Conservation (phyloP, 1,140 invertebrate species). For the Ctenoplectra terminalis region DNA sequence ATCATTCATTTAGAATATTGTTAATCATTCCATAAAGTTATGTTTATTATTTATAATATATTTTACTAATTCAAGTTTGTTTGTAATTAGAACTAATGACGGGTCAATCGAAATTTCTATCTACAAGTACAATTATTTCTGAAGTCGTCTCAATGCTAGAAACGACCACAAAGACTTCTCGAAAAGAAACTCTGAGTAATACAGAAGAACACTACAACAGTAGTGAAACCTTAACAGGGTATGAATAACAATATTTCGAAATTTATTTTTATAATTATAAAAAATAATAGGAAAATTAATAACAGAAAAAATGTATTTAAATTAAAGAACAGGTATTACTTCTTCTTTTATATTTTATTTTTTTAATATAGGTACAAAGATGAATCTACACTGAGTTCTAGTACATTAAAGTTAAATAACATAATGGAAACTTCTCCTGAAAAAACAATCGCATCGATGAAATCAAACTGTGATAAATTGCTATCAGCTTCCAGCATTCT, state of each 20-base stretch:
- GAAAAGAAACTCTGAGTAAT: conserved; percentile 71
- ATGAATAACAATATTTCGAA: conserved; percentile 49
- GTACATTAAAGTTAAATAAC: conserved; percentile 67
- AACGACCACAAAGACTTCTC: conserved; percentile 65
- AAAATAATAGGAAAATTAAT: not conserved
- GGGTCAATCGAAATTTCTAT: conserved; percentile 24
- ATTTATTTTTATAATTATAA: no score
- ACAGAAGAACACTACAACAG: conserved; percentile 77
- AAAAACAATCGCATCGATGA: conserved; percentile 72
- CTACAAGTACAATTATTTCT: conserved; percentile 47
- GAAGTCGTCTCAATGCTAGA: conserved; percentile 83
- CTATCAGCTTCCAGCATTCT: conserved; percentile 69
- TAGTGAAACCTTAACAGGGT: conserved; percentile 77
- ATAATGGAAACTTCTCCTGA: conserved; percentile 71
- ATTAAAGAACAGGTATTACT: no score
- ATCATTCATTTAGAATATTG: no score
- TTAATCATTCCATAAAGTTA: not conserved
- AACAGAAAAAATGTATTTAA: not conserved
- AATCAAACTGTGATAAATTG: conserved; percentile 64
- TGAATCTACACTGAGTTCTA: conserved; percentile 70
- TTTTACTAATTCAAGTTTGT: not conserved
- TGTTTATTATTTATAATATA: no score
- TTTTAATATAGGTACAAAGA: conserved; percentile 67
- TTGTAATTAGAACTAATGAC: conserved; percentile 28
- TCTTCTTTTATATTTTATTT: no score